Evolutionary conservation across 2,888 invertebrate genomes (phyloP).

Genomic region (Clepsis dumicolana): DNA sequence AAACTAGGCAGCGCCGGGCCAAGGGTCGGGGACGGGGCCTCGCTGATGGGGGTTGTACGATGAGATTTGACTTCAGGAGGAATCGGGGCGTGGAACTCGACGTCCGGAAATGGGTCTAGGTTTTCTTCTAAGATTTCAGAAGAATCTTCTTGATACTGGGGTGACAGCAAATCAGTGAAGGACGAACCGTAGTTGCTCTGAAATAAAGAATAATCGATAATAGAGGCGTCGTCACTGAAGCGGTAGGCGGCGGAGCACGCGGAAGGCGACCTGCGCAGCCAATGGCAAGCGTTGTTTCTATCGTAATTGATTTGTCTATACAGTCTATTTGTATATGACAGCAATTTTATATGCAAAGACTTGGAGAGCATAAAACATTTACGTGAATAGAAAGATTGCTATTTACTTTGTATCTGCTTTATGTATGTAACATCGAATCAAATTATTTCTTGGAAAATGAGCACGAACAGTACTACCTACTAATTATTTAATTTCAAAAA

Average conservation of each 20-base stretch:
- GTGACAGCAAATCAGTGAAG: constrained; percentile 92
- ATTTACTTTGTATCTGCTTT: not conserved
- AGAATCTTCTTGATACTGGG: constrained; percentile 90
- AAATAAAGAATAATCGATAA: constrained; percentile 79
- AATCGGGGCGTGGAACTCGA: constrained; percentile 83
- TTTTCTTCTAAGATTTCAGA: constrained; percentile 90
- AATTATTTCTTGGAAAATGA: too few species aligned
- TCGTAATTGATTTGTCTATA: constrained; percentile 30
- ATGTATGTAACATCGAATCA: not conserved
- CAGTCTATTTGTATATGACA: constrained; percentile 4
- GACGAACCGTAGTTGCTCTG: constrained; percentile 93
- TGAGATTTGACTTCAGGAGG: constrained; percentile 77
- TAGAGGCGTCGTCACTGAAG: constrained; percentile 71
- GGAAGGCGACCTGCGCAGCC: constrained; percentile 70
- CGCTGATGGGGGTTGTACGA: constrained; percentile 75
- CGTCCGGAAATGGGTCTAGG: constrained; percentile 91
- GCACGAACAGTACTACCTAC: too few species aligned
- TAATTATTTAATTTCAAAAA: not conserved
- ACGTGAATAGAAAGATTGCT: not conserved
- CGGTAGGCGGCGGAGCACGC: constrained; percentile 71
- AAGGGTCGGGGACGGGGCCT: constrained; percentile 75
- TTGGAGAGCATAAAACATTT: not conserved
- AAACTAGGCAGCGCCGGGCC: constrained; percentile 93
- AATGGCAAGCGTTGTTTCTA: constrained; percentile 64
- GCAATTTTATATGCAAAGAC: not conserved